These are phyloP conservation scores for Diuraphis noxia DNA, from an alignment of 1,140 invertebrate species.

Conservation along the genomic window DNA sequence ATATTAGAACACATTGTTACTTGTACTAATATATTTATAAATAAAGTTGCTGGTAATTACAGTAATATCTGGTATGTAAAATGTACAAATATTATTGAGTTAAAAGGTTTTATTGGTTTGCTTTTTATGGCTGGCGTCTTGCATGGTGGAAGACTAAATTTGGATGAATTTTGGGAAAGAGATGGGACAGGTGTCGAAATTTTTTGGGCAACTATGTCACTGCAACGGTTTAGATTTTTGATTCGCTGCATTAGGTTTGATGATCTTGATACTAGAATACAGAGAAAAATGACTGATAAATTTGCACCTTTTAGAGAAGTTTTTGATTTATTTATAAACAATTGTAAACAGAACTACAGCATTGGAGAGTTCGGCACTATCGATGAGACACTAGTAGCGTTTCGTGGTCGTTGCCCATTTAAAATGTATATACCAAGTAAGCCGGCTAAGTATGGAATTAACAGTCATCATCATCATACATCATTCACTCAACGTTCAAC, in stretches of 20 bases:
- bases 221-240: conserved; percentile 59
- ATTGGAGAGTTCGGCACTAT: conserved; percentile 57
- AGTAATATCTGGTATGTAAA: background rate
- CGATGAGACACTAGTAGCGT: conserved; percentile 60
- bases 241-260: conserved; percentile 59
- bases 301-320: background rate
- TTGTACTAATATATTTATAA: background rate
- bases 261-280: conserved; percentile 58
- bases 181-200: background rate
- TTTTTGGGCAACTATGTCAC: conserved; percentile 57
- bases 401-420: conserved; percentile 60
- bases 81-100: background rate
- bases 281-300: conserved; percentile 36
- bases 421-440: conserved; percentile 61
- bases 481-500: no score
- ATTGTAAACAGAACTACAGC: conserved; percentile 55
- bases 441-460: conserved; percentile 56
- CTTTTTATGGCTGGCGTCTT: background rate
- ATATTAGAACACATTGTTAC: background rate
- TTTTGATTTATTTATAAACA: background rate
- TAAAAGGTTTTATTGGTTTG: background rate
- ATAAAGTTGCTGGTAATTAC: background rate
- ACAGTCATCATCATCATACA: no score
- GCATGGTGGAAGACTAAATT: background rate
- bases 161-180: background rate